Evolutionary conservation across 2,113 vertebrate species (phyloP).

Genomic region (Picathartes gymnocephalus): DNA sequence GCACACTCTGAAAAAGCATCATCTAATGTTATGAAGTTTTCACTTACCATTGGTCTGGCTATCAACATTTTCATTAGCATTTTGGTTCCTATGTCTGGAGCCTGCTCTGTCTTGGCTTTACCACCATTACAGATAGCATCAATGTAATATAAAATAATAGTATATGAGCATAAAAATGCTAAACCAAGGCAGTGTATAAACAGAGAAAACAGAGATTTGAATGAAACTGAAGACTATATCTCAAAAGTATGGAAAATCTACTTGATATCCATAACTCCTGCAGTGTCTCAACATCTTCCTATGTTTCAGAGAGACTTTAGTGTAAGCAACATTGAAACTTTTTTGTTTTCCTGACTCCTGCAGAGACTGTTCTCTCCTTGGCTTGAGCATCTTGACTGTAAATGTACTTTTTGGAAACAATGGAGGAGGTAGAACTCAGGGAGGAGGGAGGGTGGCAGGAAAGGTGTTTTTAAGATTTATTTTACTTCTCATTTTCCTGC

Average conservation of each 20-base stretch:
- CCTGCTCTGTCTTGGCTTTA: background rate
- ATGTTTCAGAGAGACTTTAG: background rate
- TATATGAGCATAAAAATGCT: background rate
- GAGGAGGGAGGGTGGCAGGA: background rate
- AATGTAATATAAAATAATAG: background rate
- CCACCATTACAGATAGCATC: background rate
- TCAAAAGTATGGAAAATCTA: background rate
- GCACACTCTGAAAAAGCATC: background rate
- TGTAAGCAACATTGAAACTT: background rate
- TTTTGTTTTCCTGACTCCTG: background rate
- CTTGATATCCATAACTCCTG: background rate
- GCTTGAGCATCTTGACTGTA: background rate
- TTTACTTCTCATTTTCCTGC: background rate
- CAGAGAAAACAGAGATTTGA: background rate
- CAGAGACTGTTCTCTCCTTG: background rate
- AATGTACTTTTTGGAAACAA: background rate
- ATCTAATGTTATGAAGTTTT: background rate
- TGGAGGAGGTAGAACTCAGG: background rate
- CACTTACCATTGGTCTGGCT: background rate
- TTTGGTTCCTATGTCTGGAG: background rate
- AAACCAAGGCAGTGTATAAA: background rate
- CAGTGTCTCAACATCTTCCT: background rate
- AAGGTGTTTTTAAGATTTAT: background rate
- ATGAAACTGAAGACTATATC: background rate
- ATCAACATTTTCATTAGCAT: background rate